These are phyloP conservation scores for Drosophila repleta DNA, from an alignment of 1,140 invertebrate genomes.

Conservation along the genomic window DNA sequence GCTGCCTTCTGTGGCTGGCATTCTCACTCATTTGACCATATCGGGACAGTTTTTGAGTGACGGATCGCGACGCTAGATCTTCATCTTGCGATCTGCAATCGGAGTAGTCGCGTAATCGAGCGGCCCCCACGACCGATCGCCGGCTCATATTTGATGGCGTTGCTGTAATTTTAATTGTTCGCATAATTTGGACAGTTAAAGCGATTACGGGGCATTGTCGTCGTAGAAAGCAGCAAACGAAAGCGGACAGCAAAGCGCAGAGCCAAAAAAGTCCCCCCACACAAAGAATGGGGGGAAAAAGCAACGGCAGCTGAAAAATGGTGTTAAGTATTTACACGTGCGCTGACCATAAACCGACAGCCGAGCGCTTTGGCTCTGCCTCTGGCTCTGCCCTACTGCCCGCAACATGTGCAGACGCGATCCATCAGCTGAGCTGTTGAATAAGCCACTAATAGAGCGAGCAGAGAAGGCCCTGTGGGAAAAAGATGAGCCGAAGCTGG, in stretches of 20 bases:
- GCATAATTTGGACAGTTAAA: slow-evolving; percentile 67
- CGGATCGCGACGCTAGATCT: slow-evolving; percentile 14
- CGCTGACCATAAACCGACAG: slow-evolving; percentile 54
- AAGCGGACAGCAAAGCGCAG: slow-evolving; percentile 39
- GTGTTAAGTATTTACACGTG: slow-evolving; percentile 82
- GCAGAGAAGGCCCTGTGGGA: background rate
- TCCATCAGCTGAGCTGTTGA: slow-evolving; percentile 23
- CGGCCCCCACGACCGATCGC: background rate
- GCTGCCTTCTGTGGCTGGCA: slow-evolving; percentile 5
- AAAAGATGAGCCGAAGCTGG: background rate
- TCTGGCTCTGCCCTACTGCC: slow-evolving; percentile 50
- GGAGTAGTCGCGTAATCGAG: slow-evolving; percentile 17
- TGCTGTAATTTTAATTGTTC: slow-evolving; percentile 59
- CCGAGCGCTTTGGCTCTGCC: slow-evolving; percentile 12
- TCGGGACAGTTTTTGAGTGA: slow-evolving; percentile 57
- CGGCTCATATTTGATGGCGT: slow-evolving; percentile 22
- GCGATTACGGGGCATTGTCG: slow-evolving; percentile 62
- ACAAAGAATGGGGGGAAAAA: slow-evolving; percentile 16
- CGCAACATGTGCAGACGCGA: slow-evolving; percentile 18
- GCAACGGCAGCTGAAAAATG: slow-evolving; percentile 57
- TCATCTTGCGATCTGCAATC: slow-evolving; percentile 1
- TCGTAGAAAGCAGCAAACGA: slow-evolving; percentile 71
- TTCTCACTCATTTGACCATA: slow-evolving; percentile 35
- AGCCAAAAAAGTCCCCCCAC: slow-evolving; percentile 13
- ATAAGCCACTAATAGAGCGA: no score